Conservation (phyloP, 2,888 invertebrate species). For the Idaea straminata region DNA sequence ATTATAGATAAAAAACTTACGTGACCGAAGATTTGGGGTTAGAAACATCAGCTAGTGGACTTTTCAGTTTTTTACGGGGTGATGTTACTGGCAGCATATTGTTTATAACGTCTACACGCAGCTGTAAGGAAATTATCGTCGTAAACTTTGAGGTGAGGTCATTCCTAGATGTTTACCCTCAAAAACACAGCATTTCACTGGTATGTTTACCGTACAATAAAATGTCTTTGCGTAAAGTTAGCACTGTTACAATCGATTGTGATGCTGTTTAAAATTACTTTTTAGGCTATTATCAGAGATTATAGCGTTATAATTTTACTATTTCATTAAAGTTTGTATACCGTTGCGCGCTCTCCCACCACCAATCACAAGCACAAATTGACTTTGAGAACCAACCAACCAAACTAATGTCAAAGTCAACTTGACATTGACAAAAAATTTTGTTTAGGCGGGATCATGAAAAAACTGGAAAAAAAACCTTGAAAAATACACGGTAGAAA, state of each 20-base stretch:
- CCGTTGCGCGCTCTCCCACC: neutral
- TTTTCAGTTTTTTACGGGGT: conserved; percentile 55
- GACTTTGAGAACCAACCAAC: neutral
- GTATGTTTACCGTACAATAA: neutral
- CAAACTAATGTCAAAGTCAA: neutral
- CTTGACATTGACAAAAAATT: neutral
- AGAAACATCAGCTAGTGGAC: conserved; percentile 44
- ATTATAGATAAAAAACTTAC: conserved; percentile 44
- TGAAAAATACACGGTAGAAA: no score
- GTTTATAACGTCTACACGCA: conserved; percentile 18
- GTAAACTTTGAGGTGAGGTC: conserved; percentile 22
- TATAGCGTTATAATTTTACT: neutral
- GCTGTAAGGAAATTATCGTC: conserved; percentile 9
- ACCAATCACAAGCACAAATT: neutral
- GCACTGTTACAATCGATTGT: neutral
- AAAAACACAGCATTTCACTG: neutral
- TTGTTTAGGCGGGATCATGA: no score
- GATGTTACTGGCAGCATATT: conserved; percentile 49
- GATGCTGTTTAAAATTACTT: neutral
- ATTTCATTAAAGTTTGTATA: neutral
- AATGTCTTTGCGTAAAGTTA: neutral
- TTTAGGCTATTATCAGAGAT: neutral
- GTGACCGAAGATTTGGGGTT: conserved; percentile 66
- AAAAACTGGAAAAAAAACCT: neutral
- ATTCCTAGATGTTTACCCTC: conserved; percentile 20